A percentile compares a stretch with the other conserved stretches of the same genome.
These are phyloP conservation scores for Spodoptera litura DNA, from an alignment of 1,140 invertebrate genomes.

Conservation along the genomic window DNA sequence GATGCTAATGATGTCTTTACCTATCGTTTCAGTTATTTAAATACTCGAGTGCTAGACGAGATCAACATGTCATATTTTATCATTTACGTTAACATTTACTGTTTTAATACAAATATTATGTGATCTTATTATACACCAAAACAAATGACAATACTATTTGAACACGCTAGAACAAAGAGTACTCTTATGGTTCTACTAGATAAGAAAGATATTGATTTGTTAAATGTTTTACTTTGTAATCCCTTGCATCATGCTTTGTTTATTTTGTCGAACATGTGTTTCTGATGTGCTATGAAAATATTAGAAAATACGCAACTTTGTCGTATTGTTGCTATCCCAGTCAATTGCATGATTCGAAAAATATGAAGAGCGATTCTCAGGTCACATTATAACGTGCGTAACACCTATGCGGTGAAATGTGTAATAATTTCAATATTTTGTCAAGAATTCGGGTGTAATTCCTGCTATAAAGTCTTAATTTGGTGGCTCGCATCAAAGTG, in stretches of 20 bases:
- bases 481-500: slow-evolving; percentile 12
- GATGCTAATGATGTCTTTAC: not conserved
- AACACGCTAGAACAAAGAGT: not conserved
- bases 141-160: slow-evolving; percentile 26
- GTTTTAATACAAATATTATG: slow-evolving; percentile 1
- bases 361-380: not conserved
- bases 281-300: not conserved
- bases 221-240: not conserved
- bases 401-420: not conserved
- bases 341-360: not conserved
- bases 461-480: slow-evolving; percentile 9
- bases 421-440: slow-evolving; percentile 12
- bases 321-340: not conserved
- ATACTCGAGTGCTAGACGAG: not conserved
- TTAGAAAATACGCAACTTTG: not conserved
- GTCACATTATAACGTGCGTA: not conserved
- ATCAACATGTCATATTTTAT: slow-evolving; percentile 32
- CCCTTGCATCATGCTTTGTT: not conserved
- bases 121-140: not conserved
- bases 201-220: slow-evolving; percentile 20
- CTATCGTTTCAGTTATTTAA: slow-evolving; percentile 3
- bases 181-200: not conserved
- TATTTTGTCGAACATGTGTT: not conserved
- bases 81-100: slow-evolving; percentile 9
- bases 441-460: not conserved